Percentiles rank a stretch among this genome's conserved stretches.
Evolutionary conservation across 2,113 vertebrate genomes (phyloP).

Genomic region (Oryzias curvinotus): DNA sequence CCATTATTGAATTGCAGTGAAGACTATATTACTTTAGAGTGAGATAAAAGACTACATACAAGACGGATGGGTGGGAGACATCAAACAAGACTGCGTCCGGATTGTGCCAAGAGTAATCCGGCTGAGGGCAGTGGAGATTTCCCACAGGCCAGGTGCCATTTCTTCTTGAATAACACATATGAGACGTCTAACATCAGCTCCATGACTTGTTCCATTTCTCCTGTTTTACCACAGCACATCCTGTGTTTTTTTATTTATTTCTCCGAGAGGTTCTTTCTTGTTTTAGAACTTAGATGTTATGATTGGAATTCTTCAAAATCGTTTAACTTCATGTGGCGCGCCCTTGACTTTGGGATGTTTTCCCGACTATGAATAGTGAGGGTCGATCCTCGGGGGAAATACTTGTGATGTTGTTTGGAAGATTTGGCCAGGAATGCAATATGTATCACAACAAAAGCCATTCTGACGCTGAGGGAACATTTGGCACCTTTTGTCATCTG

Average conservation of each 20-base stretch:
- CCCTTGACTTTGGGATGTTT: constrained; percentile 46
- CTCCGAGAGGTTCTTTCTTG: constrained; percentile 22
- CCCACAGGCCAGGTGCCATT: constrained; percentile 86
- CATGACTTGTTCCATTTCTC: constrained; percentile 70
- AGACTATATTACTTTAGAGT: constrained; percentile 97
- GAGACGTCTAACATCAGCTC: constrained; percentile 79
- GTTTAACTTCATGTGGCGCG: constrained; percentile 67
- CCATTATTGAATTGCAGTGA: constrained; percentile 97
- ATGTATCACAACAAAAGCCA: constrained; percentile 42
- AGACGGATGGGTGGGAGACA: constrained; percentile 96
- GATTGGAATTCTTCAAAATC: constrained; percentile 74
- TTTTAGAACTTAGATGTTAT: constrained; percentile 64
- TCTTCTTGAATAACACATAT: constrained; percentile 89
- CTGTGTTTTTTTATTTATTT: constrained; percentile 42
- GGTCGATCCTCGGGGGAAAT: constrained; percentile 62
- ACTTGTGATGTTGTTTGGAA: constrained; percentile 53
- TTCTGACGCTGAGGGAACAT: constrained; percentile 66
- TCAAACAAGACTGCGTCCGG: constrained; percentile 96
- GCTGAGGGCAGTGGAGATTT: constrained; percentile 92
- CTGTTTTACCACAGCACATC: constrained; percentile 19
- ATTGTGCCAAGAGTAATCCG: constrained; percentile 94
- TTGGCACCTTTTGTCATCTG: constrained; percentile 56
- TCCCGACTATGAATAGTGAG: constrained; percentile 53
- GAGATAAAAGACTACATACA: constrained; percentile 97
- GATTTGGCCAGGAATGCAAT: constrained; percentile 59